phyloP scores from a whole-genome alignment of 2,113 vertebrate genomes.

The Mastomys natalensis region DNA sequence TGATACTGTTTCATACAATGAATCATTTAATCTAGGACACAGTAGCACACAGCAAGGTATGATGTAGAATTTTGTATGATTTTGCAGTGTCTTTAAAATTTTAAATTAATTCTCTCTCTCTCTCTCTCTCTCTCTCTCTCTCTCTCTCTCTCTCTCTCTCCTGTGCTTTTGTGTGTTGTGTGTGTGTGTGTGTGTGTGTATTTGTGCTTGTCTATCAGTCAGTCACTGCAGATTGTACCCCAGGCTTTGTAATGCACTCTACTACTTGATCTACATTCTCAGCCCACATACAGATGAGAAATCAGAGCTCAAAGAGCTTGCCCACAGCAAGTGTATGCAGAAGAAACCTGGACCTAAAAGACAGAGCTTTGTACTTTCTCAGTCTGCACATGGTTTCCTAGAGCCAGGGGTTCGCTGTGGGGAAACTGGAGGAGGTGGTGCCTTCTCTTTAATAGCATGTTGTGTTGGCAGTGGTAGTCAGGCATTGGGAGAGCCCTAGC shows the following conservation, averaged over 20 bases:
- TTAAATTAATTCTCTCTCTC: not conserved
- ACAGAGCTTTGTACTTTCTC: not conserved
- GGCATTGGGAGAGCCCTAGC: not conserved
- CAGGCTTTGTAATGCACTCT: not conserved
- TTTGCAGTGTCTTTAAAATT: not conserved
- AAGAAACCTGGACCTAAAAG: not conserved
- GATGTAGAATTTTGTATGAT: not conserved
- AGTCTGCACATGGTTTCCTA: rapidly evolving
- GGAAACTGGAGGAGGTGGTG: not conserved
- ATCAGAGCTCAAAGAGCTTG: not conserved
- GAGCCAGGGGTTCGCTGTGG: not conserved
- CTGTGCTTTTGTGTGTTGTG: not conserved
- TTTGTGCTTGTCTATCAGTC: not conserved
- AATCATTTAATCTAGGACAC: not conserved
- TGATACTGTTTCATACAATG: not conserved
- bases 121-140: not conserved
- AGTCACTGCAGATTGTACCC: not conserved
- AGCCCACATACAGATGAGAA: not conserved
- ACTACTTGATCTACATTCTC: not conserved
- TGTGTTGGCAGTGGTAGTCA: not conserved
- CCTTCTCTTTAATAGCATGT: not conserved
- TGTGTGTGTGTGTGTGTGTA: not conserved
- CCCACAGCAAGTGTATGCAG: not conserved
- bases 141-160: too few species aligned
- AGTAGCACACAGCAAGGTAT: not conserved